Base-by-base conservation (phyloP, 2,888 invertebrate species). In the Drosophila subsilvestris region DNA sequence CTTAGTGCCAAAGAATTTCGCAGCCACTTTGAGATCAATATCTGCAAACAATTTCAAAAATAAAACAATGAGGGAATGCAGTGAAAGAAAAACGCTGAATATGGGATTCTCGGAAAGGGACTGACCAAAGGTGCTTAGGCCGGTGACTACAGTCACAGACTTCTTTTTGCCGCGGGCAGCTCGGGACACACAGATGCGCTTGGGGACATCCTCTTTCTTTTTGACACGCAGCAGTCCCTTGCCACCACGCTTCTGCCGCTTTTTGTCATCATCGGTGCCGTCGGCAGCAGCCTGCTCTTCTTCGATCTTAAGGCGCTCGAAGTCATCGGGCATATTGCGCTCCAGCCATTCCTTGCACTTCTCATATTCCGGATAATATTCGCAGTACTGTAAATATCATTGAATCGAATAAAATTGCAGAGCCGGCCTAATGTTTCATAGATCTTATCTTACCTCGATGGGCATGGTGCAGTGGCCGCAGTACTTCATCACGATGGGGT, bases 101-200 rank as follows among this genome's bases (percentile, higher is more conserved):
- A 8, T 1, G 18, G 14, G n/a, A 10, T 1, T 22, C 20, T 17
- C n/a, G 8, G 7, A 17, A 42, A 17, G 6, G 8, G 18, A 56
- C 79, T 89, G 93, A 98, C 98, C 98, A 93, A 98, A 99, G 79
- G 98, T 97, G 90, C 96, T 97, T 49, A 99, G 93, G 43, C 99
- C 99, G 48, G 97, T 98, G 0, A 99, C 97, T 14, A 99, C 98
- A 3, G 99, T 99, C 1, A 99, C 98, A 47, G 97, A 98, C 94
- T 99, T 99, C 95, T 99, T 99, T 91, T 99, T 99, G 72, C 99
- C 99, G 82, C 99, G 94, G 20, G 98, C 98, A 75, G 98, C 97
- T 89, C 97, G 94, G 1, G 97, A 97, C 3, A 98, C 94, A 89
- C 95, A 95, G 49, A 98, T 95, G 91, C 96, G 94, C 91, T 97